phyloP scores from a whole-genome alignment of 2,797 vertebrate genomes.

The Malurus splendens region DNA sequence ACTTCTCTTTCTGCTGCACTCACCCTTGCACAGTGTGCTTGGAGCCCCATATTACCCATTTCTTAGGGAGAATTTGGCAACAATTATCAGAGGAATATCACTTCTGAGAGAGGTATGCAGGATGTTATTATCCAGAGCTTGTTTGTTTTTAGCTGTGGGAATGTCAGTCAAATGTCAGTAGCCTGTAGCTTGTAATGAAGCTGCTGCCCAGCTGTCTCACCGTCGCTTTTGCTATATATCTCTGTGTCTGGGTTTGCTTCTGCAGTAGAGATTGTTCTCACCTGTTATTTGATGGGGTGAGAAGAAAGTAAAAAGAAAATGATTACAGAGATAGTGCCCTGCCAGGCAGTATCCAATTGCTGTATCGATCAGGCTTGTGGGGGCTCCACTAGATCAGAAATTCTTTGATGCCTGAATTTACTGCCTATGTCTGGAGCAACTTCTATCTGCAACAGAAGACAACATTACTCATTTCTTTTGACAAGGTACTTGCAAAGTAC shows the following conservation, averaged over 20 bases:
- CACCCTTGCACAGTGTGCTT: not conserved
- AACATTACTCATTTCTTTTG: not conserved
- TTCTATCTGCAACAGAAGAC: not conserved
- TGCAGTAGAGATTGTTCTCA: not conserved
- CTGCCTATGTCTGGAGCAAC: not conserved
- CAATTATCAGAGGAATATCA: not conserved
- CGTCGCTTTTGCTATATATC: rapidly evolving
- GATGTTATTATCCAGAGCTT: not conserved
- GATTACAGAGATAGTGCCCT: not conserved
- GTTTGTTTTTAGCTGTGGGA: not conserved
- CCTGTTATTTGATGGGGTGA: not conserved
- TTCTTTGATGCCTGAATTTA: not conserved
- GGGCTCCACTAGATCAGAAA: not conserved
- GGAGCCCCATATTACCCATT: not conserved
- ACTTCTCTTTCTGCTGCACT: not conserved
- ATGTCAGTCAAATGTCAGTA: not conserved
- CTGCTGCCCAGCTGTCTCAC: not conserved
- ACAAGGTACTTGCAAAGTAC: not conserved
- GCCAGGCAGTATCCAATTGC: not conserved
- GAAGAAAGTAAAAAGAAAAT: constrained; percentile 2
- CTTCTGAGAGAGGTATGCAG: not conserved
- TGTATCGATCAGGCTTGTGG: not conserved
- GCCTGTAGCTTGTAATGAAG: not conserved
- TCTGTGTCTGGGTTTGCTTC: not conserved
- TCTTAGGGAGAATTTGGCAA: not conserved